Conservation (phyloP, 1,140 invertebrate species). For the Apis cerana region DNA sequence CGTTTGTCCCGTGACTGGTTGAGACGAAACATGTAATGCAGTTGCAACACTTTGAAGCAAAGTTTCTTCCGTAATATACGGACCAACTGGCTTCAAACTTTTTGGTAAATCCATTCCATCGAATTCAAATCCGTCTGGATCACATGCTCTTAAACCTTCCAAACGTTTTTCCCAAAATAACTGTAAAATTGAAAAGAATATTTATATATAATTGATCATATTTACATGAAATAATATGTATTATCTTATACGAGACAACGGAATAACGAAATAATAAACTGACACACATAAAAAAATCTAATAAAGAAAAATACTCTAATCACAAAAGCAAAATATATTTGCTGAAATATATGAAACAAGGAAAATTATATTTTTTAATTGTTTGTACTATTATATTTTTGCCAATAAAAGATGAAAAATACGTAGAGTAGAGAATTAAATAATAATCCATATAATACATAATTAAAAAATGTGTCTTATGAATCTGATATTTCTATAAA, state of each 20-base stretch:
- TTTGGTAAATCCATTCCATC: slow-evolving; percentile 92
- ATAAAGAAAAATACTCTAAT: slow-evolving; percentile 6
- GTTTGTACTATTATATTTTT: neutral
- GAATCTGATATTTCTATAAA: neutral
- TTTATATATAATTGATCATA: neutral
- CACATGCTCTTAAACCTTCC: slow-evolving; percentile 94
- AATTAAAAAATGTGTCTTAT: neutral
- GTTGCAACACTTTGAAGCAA: slow-evolving; percentile 95
- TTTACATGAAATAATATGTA: neutral
- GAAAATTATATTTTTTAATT: neutral
- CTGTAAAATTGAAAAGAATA: slow-evolving; percentile 77
- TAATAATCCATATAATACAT: neutral
- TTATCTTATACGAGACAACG: neutral
- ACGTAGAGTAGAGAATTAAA: neutral
- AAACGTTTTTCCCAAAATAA: slow-evolving; percentile 99
- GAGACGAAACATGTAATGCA: slow-evolving; percentile 89
- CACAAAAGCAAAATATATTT: slow-evolving; percentile 23
- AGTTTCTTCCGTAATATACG: slow-evolving; percentile 95
- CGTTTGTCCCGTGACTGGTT: slow-evolving; percentile 95
- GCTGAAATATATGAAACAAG: neutral
- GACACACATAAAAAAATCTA: neutral
- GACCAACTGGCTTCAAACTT: slow-evolving; percentile 94
- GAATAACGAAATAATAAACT: neutral
- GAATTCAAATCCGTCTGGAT: slow-evolving; percentile 91
- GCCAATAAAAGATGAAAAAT: too few species aligned